Evolutionary conservation across 2,888 invertebrate species (phyloP).

Genomic region (Hydropsyche betteni): DNA sequence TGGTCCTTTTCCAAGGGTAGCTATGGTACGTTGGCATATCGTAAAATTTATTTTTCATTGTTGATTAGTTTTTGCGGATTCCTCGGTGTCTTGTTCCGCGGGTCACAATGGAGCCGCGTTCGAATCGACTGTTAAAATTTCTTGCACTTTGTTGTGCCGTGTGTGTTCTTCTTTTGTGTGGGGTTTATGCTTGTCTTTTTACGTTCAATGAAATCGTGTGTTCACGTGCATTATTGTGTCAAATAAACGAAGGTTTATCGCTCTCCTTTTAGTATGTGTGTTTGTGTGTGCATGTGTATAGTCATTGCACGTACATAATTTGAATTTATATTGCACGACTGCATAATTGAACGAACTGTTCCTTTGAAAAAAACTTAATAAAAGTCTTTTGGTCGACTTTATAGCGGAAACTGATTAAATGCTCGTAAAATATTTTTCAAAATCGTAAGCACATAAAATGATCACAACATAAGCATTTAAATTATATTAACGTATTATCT

Average conservation of each 20-base stretch:
- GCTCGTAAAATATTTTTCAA: too few relatives aligned
- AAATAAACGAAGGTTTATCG: constrained; percentile 25
- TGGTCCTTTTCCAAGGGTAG: too few relatives aligned
- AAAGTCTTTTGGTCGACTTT: not conserved
- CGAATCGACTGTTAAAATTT: not conserved
- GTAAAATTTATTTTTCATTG: too few relatives aligned
- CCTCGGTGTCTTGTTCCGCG: too few relatives aligned
- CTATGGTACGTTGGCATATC: too few relatives aligned
- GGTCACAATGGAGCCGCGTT: not conserved
- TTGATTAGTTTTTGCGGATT: too few relatives aligned
- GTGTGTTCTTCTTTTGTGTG: not conserved
- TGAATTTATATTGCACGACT: constrained; percentile 21
- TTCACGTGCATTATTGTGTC: constrained; percentile 16
- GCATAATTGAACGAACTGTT: constrained; percentile 6
- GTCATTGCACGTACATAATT: constrained; percentile 10
- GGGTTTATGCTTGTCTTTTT: not conserved
- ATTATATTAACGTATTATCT: too few relatives aligned
- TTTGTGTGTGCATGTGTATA: not conserved
- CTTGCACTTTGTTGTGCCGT: not conserved
- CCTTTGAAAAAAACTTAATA: not conserved
- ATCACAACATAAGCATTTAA: too few relatives aligned
- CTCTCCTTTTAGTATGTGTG: not conserved
- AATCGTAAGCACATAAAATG: too few relatives aligned
- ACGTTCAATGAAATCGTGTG: not conserved
- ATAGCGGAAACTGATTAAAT: too few relatives aligned